Evolutionary conservation across 2,888 invertebrate species (phyloP).

Genomic region (Chaetoderma sp.): DNA sequence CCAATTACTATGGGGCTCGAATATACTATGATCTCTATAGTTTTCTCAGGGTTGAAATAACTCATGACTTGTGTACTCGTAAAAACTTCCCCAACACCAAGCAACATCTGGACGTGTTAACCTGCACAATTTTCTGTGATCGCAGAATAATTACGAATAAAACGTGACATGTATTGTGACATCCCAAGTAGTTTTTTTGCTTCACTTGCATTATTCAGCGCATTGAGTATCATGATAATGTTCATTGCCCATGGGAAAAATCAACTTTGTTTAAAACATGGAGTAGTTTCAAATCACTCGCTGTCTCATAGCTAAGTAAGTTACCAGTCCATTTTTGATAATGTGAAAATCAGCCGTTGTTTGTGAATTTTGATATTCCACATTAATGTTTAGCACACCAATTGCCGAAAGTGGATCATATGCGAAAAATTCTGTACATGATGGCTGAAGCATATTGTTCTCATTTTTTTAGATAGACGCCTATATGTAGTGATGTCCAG

Average conservation of each 20-base stretch:
- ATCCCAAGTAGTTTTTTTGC: not conserved
- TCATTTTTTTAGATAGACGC: not conserved
- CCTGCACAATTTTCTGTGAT: not conserved
- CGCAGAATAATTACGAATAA: not conserved
- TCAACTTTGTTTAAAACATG: not conserved
- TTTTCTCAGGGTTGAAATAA: not conserved
- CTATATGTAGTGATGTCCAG: constrained; percentile 29
- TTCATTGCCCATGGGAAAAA: not conserved
- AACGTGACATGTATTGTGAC: not conserved
- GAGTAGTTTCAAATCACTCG: not conserved
- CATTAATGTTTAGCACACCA: not conserved
- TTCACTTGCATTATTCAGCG: not conserved
- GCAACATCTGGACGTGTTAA: not conserved
- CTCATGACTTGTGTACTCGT: too few species aligned
- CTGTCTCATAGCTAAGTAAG: not conserved
- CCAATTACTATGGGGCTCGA: not conserved
- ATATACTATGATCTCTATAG: not conserved
- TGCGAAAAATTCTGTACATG: not conserved
- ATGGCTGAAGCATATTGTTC: not conserved
- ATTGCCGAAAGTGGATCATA: constrained; percentile 1
- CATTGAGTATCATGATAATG: not conserved
- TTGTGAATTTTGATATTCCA: not conserved
- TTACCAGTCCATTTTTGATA: not conserved
- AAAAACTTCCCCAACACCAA: not conserved
- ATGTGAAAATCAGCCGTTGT: not conserved